These are phyloP conservation scores for Morinoia aosen DNA, from an alignment of 2,888 invertebrate genomes.

Conservation along the genomic window DNA sequence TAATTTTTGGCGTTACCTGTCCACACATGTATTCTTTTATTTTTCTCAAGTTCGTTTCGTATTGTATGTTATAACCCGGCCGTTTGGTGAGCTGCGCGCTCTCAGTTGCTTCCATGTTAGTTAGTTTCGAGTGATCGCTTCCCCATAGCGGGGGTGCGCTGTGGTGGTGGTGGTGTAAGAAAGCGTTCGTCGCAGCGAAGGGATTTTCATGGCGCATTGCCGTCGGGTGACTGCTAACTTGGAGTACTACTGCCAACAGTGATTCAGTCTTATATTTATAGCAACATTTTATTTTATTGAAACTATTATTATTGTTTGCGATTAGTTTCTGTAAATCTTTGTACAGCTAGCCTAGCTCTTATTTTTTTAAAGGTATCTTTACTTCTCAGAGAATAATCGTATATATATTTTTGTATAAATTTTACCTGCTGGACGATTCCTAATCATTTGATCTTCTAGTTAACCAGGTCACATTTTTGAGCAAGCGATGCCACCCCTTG, in stretches of 20 bases:
- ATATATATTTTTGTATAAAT: conserved; percentile 49
- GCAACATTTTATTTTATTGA: conserved; percentile 42
- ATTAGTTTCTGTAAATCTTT: conserved; percentile 42
- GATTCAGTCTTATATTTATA: conserved; percentile 38
- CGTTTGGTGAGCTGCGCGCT: neutral
- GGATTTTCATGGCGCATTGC: neutral
- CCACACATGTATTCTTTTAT: neutral
- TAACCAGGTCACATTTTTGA: conserved; percentile 1
- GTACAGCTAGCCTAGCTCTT: conserved; percentile 38
- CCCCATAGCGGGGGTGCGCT: neutral
- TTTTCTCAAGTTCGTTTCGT: neutral
- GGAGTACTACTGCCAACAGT: conserved; percentile 27
- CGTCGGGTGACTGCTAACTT: neutral
- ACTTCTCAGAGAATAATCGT: conserved; percentile 40
- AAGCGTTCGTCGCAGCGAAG: neutral
- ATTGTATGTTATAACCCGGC: neutral
- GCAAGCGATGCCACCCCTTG: neutral
- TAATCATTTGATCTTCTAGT: conserved; percentile 31
- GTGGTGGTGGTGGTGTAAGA: neutral
- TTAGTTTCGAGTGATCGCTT: neutral
- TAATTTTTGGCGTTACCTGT: neutral
- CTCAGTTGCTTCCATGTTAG: conserved; percentile 12
- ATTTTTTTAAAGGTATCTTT: conserved; percentile 29
- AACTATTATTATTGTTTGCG: conserved; percentile 42
- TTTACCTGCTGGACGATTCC: conserved; percentile 28